These are phyloP conservation scores for Chiloscyllium plagiosum DNA, from an alignment of 2,113 vertebrate genomes.

Conservation along the genomic window DNA sequence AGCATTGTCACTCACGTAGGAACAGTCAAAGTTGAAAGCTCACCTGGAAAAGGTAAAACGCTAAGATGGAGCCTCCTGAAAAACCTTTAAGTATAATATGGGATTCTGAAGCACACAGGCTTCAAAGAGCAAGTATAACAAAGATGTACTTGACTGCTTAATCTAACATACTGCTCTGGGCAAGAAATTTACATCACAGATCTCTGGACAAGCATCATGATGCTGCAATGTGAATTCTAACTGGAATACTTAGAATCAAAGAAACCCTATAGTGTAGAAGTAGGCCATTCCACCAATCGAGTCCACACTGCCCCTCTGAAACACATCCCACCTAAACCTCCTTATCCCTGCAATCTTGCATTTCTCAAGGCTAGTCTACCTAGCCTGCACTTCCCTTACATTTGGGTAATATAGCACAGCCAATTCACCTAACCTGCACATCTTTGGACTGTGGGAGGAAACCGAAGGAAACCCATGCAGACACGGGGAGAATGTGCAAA, in stretches of 20 bases:
- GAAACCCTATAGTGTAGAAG: too few species aligned
- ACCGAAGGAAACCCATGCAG: too few species aligned
- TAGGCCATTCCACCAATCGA: too few species aligned
- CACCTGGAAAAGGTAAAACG: background rate
- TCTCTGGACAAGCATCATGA: background rate
- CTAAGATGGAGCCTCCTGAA: background rate
- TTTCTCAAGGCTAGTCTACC: too few species aligned
- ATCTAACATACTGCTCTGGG: background rate
- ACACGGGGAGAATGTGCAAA: too few species aligned
- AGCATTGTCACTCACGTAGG: background rate
- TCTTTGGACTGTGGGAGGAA: too few species aligned
- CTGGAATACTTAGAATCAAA: background rate
- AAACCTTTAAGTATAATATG: background rate
- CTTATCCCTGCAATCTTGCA: too few species aligned
- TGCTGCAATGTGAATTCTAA: background rate
- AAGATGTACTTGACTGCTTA: background rate
- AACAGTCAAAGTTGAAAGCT: background rate
- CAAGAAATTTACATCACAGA: background rate
- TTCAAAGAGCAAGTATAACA: background rate
- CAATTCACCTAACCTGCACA: too few species aligned
- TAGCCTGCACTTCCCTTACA: too few species aligned
- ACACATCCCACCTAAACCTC: too few species aligned
- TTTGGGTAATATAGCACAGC: too few species aligned
- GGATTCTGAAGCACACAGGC: background rate
- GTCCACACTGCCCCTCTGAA: too few species aligned